Conservation (phyloP, 2,797 vertebrate genomes). For the Xenopus petersii region DNA sequence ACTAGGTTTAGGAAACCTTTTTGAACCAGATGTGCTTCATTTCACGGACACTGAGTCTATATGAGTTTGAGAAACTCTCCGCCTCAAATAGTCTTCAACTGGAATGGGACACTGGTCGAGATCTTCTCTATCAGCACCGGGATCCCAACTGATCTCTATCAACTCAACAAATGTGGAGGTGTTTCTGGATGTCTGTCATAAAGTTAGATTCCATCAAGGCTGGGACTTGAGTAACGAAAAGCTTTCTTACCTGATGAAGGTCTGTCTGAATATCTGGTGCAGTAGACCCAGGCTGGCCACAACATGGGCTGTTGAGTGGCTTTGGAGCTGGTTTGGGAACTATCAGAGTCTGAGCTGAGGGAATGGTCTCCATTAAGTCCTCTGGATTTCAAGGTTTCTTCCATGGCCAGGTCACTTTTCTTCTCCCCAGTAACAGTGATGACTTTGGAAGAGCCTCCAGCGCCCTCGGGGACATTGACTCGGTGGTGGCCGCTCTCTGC, state of each 20-base stretch:
- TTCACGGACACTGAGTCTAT: no score
- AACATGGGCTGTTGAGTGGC: conserved; percentile 82
- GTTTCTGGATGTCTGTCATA: no score
- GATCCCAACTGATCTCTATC: no score
- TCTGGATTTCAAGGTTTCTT: conserved; percentile 78
- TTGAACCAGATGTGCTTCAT: no score
- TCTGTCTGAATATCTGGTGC: conserved; percentile 96
- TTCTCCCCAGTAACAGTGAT: conserved; percentile 70
- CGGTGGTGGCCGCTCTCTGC: conserved; percentile 41
- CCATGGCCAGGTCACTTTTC: conserved; percentile 73
- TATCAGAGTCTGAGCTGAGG: conserved; percentile 94
- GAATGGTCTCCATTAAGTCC: conserved; percentile 83
- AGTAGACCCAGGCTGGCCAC: conserved; percentile 98
- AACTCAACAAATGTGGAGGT: no score
- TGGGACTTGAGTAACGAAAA: background rate
- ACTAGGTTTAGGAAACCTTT: no score
- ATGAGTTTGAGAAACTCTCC: no score
- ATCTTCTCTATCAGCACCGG: no score
- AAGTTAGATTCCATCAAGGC: no score
- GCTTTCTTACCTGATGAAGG: conserved; percentile 91
- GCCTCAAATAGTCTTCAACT: no score
- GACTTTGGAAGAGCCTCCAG: conserved; percentile 76
- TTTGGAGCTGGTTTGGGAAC: conserved; percentile 87
- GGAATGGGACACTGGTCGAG: no score
- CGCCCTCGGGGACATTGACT: conserved; percentile 67